Conservation (phyloP, 2,797 vertebrate species). For the Oophaga sylvatica region DNA sequence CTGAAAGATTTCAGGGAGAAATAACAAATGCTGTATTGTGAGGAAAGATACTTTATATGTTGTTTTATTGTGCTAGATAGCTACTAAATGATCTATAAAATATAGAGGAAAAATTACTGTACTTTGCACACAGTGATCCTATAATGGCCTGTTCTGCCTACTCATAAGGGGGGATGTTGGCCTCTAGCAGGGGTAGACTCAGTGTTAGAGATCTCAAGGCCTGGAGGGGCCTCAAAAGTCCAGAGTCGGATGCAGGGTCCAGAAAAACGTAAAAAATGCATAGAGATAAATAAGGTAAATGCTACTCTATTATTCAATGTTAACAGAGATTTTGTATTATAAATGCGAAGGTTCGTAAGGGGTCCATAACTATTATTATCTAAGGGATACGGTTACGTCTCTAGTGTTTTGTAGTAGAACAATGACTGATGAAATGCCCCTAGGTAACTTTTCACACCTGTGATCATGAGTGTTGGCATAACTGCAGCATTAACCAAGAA, state of each 20-base stretch:
- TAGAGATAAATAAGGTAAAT: background rate
- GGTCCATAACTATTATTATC: too few species aligned
- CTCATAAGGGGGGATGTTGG: background rate
- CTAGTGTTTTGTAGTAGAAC: too few species aligned
- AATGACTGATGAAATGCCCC: too few species aligned
- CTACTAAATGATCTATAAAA: background rate
- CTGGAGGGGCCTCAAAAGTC: too few species aligned
- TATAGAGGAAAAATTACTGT: too few species aligned
- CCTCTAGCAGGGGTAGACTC: background rate
- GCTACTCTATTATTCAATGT: background rate
- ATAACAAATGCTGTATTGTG: background rate
- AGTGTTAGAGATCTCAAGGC: too few species aligned
- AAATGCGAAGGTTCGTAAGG: too few species aligned
- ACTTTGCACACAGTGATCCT: background rate
- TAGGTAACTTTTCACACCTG: too few species aligned
- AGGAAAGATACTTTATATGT: background rate
- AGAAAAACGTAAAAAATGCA: background rate
- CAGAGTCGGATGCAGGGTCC: background rate
- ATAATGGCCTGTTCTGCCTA: background rate
- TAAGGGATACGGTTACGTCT: too few species aligned
- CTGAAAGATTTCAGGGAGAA: slow-evolving; percentile 5
- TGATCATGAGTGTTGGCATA: too few species aligned
- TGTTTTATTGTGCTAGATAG: background rate
- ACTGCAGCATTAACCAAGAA: too few species aligned
- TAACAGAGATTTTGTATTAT: too few species aligned